These are phyloP conservation scores for Climacteris rufus DNA, from an alignment of 2,113 vertebrate species.

Conservation along the genomic window DNA sequence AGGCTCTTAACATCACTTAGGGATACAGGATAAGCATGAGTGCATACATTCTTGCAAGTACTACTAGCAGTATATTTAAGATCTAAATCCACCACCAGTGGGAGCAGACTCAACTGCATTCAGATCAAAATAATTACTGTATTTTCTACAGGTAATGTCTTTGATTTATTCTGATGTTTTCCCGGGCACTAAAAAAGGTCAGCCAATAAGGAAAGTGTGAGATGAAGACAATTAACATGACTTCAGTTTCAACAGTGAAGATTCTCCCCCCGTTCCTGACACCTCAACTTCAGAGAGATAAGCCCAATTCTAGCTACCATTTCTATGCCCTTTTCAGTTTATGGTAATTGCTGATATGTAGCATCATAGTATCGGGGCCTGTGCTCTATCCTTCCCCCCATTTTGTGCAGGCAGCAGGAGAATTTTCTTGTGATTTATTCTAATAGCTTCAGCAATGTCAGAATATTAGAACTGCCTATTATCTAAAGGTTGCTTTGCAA, in stretches of 20 bases:
- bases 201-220: background rate
- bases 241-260: background rate
- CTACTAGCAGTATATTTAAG: background rate
- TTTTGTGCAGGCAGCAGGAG: background rate
- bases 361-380: background rate
- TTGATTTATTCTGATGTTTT: background rate
- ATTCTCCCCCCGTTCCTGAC: background rate
- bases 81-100: background rate
- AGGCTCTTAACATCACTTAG: background rate
- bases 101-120: background rate
- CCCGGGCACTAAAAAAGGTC: background rate
- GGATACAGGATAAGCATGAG: background rate
- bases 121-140: background rate
- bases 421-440: slow-evolving; percentile 20
- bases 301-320: background rate
- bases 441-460: background rate
- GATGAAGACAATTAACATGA: background rate
- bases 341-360: background rate
- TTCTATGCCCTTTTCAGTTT: background rate
- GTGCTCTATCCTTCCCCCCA: background rate
- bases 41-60: background rate
- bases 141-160: background rate
- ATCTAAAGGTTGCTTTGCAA: slow-evolving; percentile 31
- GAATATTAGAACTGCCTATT: slow-evolving; percentile 9
- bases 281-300: background rate